phyloP scores from a whole-genome alignment of 2,888 invertebrate species.

The Itoplectis maculator region DNA sequence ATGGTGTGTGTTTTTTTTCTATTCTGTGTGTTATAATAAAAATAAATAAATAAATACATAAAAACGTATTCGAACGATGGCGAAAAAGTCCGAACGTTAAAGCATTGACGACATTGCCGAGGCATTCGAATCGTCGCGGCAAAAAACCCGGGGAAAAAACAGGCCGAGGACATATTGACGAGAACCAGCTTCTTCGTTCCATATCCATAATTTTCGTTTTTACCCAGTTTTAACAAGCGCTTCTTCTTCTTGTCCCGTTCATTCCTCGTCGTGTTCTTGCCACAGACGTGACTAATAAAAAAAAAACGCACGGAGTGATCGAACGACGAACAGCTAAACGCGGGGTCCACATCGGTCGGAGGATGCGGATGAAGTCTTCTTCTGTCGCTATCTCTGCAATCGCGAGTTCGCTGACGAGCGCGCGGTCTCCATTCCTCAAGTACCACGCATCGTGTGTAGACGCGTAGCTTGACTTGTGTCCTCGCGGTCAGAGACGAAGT shows the following conservation, averaged over 20 bases:
- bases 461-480: conserved; percentile 12
- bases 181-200: background rate
- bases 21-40: too few species aligned
- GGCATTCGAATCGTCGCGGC: background rate
- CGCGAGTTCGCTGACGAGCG: conserved; percentile 53
- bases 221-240: background rate
- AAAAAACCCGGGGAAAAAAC: background rate
- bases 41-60: too few species aligned
- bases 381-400: conserved; percentile 66
- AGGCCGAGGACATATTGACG: background rate
- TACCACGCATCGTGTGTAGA: background rate
- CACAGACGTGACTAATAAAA: background rate
- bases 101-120: too few species aligned
- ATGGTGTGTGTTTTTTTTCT: too few species aligned
- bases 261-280: background rate
- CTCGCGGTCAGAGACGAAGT: conserved; percentile 47
- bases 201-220: background rate
- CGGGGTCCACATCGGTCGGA: conserved; percentile 7
- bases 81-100: background rate
- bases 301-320: background rate
- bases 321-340: conserved; percentile 20
- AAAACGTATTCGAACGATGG: too few species aligned
- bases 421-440: conserved; percentile 23
- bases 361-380: conserved; percentile 58
- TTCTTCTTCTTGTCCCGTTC: too few species aligned